Evolutionary conservation across 2,113 vertebrate genomes (phyloP), one percentile per base, ranked within the genome.

Genomic region (Crotalus horridus): DNA sequence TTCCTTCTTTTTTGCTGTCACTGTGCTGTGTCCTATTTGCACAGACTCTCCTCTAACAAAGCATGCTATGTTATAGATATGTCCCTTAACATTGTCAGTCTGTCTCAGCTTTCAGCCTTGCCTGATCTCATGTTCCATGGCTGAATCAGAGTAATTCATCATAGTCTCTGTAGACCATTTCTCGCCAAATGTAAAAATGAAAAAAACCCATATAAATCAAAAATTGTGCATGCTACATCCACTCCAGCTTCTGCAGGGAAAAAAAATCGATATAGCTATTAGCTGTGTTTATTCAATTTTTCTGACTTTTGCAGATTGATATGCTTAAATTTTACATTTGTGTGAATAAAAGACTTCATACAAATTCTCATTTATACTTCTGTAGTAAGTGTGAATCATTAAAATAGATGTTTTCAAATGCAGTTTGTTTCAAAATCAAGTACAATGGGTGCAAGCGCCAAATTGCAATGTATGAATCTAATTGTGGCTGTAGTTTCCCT

Each of bases 341-440:
- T 94, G 54, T 93, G 3, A 4, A 46, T 92, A 23, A 10, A 74
- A 69, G 81, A 51, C 5, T n/a, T 54, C 24, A 7, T 11, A 93
- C 81, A 87, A 46, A 81, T 0, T 86, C 92, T 95, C 95, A 15
- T 58, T 91, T 95, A 11, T 39, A 95, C 92, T 91, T 90, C 94
- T 87, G 87, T 61, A 93, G 93, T 56, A 17, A 81, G 86, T 96
- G 92, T 81, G 53, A 94, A 95, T 93, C 0, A 48, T 69, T 93
- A 93, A 95, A 94, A 92, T 55, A 89, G 24, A 85, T 95, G 33
- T 95, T 33, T 26, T 94, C 90, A 88, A 93, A 89, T 55, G 94
- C 21, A 94, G 61, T 61, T 92, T 92, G 0, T 69, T 93, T 69
- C 26, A 26, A 93, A n/a, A 87, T 0, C 91, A 91, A 55, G 46